phyloP scores from a whole-genome alignment of 2,113 vertebrate species.

The Bambusicola thoracicus region DNA sequence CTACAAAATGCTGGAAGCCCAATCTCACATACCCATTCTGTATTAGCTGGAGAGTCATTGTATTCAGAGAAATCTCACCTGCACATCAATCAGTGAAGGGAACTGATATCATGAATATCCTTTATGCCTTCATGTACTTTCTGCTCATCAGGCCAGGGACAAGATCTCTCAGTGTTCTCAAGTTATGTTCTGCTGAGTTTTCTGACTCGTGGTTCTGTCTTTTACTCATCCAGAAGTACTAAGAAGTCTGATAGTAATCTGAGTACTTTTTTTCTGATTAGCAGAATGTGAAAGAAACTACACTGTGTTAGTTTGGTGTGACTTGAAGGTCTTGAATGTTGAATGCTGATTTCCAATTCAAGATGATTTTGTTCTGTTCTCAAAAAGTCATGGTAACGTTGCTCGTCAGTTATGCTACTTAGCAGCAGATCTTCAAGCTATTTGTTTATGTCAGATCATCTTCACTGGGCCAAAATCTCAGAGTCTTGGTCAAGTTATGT shows the following conservation, averaged over 20 bases:
- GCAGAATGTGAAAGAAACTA: background rate
- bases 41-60: background rate
- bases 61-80: background rate
- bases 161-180: background rate
- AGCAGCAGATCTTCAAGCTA: background rate
- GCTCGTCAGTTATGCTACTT: background rate
- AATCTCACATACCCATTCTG: background rate
- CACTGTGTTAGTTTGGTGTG: background rate
- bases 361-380: background rate
- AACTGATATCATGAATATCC: background rate
- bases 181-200: background rate
- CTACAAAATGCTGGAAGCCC: background rate
- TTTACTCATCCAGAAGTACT: background rate
- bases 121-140: constrained; percentile 29
- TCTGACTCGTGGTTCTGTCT: background rate
- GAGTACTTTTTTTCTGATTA: constrained; percentile 4
- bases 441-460: background rate
- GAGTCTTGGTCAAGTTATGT: background rate
- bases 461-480: background rate
- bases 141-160: background rate
- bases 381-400: background rate
- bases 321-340: background rate
- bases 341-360: background rate
- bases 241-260: background rate
- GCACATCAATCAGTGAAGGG: background rate